Conservation (phyloP, 2,888 invertebrate genomes). For the Arctia plantaginis region DNA sequence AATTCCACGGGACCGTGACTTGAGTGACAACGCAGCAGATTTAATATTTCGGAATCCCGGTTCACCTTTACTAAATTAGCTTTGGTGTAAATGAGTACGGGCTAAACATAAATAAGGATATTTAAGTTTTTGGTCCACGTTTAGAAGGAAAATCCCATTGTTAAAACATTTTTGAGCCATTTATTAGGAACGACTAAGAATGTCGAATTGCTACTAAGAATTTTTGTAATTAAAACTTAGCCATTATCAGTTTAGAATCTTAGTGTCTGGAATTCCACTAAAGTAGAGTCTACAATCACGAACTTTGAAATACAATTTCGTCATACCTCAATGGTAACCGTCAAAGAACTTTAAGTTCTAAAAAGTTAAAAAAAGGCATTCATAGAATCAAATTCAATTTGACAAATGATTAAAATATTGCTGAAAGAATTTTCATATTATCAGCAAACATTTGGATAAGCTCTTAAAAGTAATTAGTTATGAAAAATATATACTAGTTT, state of each 20-base stretch:
- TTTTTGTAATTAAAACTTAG: background rate
- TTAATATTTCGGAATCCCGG: constrained; percentile 45
- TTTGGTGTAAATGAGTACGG: constrained; percentile 37
- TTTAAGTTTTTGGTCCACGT: background rate
- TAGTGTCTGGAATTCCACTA: background rate
- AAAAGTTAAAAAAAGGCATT: background rate
- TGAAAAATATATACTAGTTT: background rate
- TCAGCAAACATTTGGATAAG: background rate
- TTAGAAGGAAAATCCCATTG: background rate
- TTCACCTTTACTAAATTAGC: constrained; percentile 44
- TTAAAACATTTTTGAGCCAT: background rate
- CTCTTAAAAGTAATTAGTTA: background rate
- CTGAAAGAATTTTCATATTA: background rate
- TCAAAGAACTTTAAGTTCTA: background rate
- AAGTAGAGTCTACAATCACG: background rate
- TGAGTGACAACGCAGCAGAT: constrained; percentile 54
- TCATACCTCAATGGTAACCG: background rate
- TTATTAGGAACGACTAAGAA: background rate
- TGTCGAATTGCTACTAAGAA: background rate
- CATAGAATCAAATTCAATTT: background rate
- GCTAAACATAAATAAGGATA: constrained; percentile 6
- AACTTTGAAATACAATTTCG: background rate
- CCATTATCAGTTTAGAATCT: background rate
- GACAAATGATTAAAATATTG: background rate
- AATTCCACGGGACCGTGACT: constrained; percentile 70